Base-by-base conservation (phyloP, 1,140 invertebrate genomes). In the Lutraria rhynchaena region DNA sequence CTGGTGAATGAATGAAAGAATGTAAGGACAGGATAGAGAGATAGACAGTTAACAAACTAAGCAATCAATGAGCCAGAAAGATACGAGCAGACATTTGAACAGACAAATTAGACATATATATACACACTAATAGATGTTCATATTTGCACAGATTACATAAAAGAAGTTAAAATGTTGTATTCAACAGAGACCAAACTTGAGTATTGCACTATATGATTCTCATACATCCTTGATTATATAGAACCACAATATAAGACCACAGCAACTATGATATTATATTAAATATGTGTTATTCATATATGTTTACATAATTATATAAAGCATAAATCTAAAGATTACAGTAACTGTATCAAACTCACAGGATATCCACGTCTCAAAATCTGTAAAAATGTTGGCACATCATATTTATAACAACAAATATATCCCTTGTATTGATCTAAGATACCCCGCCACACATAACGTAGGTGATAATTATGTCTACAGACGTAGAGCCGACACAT, bases 311-410 rank as follows among this genome's bases (percentile, higher is more conserved):
- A 24, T 15, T 46, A 31, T 29, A 49, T 51, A 22, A 67, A 67
- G 44, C 44, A 65, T 3, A 17, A 33, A 22, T 65, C 61, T 65
- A 65, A 19, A 3, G 41, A 27, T 65, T 67, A 67, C 15, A 41
- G 9, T 17, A 37, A 44, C 19, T n/a, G n/a, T n/a, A n/a, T n/a
- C n/a, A n/a, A 35, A 75, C 73, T 75, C 58, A 75, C 73, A 75
- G 27, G 73, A 22, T 19, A 75, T 75, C 73, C 73, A 75, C n/a
- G 73, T 61, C 58, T 75, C 73, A 61, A 61, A 61, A 33, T 60
- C 73, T 75, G 73, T n/a, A 75, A 75, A 58, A 31, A 31, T 24
- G 37, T 41, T 41, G 37, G 37, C 15, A 41, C 15, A 41, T 41
- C 5, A n/a, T n/a, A n/a, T n/a, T n/a, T n/a, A n/a, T n/a, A n/a